Evolutionary conservation across 2,888 invertebrate genomes (phyloP), one percentile per base, ranked within the genome.

Genomic region (Oegoconia quadripuncta): DNA sequence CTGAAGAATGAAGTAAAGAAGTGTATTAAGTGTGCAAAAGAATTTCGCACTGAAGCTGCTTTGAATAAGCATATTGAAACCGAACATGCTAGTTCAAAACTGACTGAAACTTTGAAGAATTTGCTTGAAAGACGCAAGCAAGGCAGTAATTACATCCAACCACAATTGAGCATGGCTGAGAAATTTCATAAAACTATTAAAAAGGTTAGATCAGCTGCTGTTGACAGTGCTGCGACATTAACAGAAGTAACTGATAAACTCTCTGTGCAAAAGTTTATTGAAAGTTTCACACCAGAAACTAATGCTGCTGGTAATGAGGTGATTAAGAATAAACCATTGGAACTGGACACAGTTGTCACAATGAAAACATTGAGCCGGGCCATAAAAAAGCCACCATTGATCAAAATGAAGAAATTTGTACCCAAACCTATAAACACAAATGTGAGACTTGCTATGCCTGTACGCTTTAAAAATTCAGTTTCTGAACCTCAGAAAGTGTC

Each of bases 261-360:
- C 1, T 83, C 82, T 0, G 84, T 74, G 0, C 69, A 73, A 34
- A 82, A 80, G 6, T 86, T 81, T 23, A 61, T 83, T 1, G 83
- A 84, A 42, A 80, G 61, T 14, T 86, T 86, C 31, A 69, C 60
- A 0, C 86, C 86, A 0, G 81, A 81, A 8, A 13, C 27, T 4
- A 8, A n/a, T n/a, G n/a, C n/a, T n/a, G n/a, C n/a, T n/a, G n/a
- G n/a, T n/a, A 23, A 23, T 23, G 48, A 57, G 1, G 46, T 35
- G 0, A 42, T 49, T 1, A 63, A 57, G 8, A 54, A 50, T 27
- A 41, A 52, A 3, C 2, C 44, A 0, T 5, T 13, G 4, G 8
- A 39, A 2, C 34, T 58, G 0, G 34, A 50, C 0, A 42, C 46
- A 1, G 36, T 41, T 0, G 50, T 78, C 0, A 55, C 59, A 0